Evolutionary conservation across 2,888 invertebrate genomes (phyloP).

Genomic region (Ectemnius lituratus): DNA sequence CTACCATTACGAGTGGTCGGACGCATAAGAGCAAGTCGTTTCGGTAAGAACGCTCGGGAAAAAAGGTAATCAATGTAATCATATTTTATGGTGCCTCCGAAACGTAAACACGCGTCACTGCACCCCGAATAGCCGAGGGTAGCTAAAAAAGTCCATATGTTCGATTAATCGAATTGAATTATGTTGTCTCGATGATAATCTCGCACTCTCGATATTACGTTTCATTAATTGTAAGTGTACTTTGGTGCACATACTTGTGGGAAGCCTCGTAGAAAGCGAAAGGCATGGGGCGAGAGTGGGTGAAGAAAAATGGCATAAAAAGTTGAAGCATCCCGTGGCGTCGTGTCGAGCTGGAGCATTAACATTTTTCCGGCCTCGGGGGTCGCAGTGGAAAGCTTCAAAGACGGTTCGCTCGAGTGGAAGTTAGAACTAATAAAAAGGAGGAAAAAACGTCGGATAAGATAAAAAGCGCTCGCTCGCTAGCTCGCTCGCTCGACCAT

Average conservation of each 20-base stretch:
- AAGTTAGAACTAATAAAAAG: slow-evolving; percentile 26
- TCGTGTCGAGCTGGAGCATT: neutral
- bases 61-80: slow-evolving; percentile 57
- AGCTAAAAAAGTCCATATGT: slow-evolving; percentile 5
- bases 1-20: slow-evolving; percentile 30
- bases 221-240: neutral
- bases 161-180: neutral
- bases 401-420: slow-evolving; percentile 16
- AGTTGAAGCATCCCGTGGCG: neutral
- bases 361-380: slow-evolving; percentile 6
- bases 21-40: slow-evolving; percentile 18
- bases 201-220: neutral
- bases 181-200: too few relatives aligned
- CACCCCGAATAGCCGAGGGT: slow-evolving; percentile 22
- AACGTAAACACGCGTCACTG: slow-evolving; percentile 33
- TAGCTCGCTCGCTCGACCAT: too few relatives aligned
- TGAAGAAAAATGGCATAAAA: slow-evolving; percentile 12
- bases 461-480: slow-evolving; percentile 48
- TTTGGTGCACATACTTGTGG: neutral
- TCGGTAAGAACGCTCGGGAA: slow-evolving; percentile 40
- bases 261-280: neutral
- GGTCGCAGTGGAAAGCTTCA: slow-evolving; percentile 7
- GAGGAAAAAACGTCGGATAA: slow-evolving; percentile 44
- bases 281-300: neutral
- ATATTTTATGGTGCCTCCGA: slow-evolving; percentile 51